Evolutionary conservation across 2,888 invertebrate species (phyloP).

Genomic region (Ptycholaimellus sp.): DNA sequence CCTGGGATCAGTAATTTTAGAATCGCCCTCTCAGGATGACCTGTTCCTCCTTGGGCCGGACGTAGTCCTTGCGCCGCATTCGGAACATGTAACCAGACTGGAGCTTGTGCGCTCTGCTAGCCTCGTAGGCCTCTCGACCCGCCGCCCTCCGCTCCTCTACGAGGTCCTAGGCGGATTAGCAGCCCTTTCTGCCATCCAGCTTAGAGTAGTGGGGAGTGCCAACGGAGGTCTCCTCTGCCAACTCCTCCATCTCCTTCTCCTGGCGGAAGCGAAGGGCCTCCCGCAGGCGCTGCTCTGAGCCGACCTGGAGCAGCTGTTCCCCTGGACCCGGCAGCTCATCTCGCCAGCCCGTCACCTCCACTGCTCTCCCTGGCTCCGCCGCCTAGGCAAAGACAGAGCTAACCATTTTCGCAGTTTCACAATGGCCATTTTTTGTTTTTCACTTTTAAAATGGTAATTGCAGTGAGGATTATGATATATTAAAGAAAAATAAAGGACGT

Average conservation of each 20-base stretch:
- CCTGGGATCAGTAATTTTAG: too few relatives aligned
- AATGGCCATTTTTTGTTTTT: background rate
- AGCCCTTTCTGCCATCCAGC: too few relatives aligned
- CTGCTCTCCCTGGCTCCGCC: slow-evolving; percentile 56
- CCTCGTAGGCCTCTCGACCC: background rate
- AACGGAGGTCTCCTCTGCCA: slow-evolving; percentile 30
- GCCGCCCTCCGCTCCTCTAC: background rate
- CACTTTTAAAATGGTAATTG: background rate
- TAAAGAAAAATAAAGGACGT: background rate
- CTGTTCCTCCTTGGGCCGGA: too few relatives aligned
- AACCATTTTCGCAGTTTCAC: background rate
- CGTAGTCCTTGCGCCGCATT: too few relatives aligned
- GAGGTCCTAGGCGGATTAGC: too few relatives aligned
- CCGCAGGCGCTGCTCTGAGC: slow-evolving; percentile 33
- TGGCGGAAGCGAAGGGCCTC: slow-evolving; percentile 45
- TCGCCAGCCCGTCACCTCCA: slow-evolving; percentile 68
- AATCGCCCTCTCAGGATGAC: too few relatives aligned
- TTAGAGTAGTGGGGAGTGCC: too few relatives aligned
- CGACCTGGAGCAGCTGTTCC: slow-evolving; percentile 58
- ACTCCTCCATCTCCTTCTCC: slow-evolving; percentile 37
- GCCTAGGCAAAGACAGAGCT: background rate
- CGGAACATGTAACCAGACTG: too few relatives aligned
- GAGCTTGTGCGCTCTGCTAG: too few relatives aligned
- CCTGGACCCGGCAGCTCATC: slow-evolving; percentile 59
- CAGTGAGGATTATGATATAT: background rate